Percentiles rank a stretch among this genome's conserved stretches.
Evolutionary conservation across 2,888 invertebrate species (phyloP).

Genomic region (Sesamia inferens): DNA sequence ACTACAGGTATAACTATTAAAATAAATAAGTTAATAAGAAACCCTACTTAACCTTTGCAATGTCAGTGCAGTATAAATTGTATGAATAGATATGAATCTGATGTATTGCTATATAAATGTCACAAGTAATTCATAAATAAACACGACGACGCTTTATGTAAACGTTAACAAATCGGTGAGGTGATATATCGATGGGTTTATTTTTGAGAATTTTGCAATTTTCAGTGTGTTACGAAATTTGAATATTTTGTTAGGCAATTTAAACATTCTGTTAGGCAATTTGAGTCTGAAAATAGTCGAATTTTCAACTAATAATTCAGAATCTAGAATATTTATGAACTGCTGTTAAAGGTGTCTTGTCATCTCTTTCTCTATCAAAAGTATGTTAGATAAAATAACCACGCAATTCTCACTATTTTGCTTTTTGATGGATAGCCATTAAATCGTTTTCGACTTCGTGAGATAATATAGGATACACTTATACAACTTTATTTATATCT

Average conservation of each 20-base stretch:
- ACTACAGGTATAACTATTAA: conserved; percentile 35
- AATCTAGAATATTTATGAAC: too few relatives aligned
- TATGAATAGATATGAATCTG: conserved; percentile 41
- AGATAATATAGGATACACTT: background rate
- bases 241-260: too few relatives aligned
- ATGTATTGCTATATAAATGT: conserved; percentile 50
- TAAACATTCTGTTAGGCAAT: background rate
- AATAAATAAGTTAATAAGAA: conserved; percentile 29
- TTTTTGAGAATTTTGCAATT: conserved; percentile 14
- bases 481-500: too few relatives aligned
- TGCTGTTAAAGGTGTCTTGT: background rate
- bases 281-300: background rate
- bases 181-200: conserved; percentile 29
- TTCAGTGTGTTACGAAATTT: conserved; percentile 19
- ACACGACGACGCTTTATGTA: conserved; percentile 2
- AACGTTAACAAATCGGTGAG: conserved; percentile 47
- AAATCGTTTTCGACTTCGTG: background rate
- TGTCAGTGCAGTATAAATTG: conserved; percentile 38
- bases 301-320: background rate
- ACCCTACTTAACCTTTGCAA: conserved; percentile 37
- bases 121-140: conserved; percentile 43
- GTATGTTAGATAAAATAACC: too few relatives aligned
- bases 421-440: background rate
- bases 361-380: background rate
- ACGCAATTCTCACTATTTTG: background rate